A percentile compares a stretch with the other conserved stretches of the same genome.
Evolutionary conservation across 1,140 invertebrate genomes (phyloP).

Genomic region (Bombus cullumanus): DNA sequence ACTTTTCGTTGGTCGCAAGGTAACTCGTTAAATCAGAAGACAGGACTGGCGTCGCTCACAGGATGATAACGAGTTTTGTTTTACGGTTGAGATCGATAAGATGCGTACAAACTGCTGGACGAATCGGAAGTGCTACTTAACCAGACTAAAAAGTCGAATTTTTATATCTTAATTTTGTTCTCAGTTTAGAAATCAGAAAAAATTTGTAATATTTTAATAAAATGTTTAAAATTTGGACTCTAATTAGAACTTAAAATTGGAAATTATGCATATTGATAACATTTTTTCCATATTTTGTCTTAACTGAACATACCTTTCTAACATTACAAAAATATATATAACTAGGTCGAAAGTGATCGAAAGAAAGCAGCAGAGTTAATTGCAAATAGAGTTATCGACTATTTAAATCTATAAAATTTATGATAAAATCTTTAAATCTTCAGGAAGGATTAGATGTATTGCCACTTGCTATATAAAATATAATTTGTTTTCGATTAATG

Average conservation of each 20-base stretch:
- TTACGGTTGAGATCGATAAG: constrained; percentile 3
- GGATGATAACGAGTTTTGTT: constrained; percentile 30
- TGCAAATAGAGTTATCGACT: too few species aligned
- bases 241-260: background rate
- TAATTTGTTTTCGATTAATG: background rate
- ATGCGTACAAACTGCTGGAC: background rate
- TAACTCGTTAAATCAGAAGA: constrained; percentile 56
- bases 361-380: too few species aligned
- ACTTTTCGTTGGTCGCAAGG: constrained; percentile 50
- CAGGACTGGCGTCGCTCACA: constrained; percentile 24
- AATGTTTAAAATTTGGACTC: too few species aligned
- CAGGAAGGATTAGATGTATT: background rate
- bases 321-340: background rate
- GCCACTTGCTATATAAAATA: background rate
- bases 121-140: background rate
- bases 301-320: background rate
- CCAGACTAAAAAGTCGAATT: background rate
- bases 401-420: background rate
- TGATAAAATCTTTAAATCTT: background rate
- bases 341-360: too few species aligned
- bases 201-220: too few species aligned
- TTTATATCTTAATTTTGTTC: background rate
- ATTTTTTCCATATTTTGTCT: background rate
- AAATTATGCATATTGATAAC: background rate
- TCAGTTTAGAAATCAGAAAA: too few species aligned